Conservation (phyloP, 2,797 vertebrate genomes). For the Chaenodraco wilsoni region DNA sequence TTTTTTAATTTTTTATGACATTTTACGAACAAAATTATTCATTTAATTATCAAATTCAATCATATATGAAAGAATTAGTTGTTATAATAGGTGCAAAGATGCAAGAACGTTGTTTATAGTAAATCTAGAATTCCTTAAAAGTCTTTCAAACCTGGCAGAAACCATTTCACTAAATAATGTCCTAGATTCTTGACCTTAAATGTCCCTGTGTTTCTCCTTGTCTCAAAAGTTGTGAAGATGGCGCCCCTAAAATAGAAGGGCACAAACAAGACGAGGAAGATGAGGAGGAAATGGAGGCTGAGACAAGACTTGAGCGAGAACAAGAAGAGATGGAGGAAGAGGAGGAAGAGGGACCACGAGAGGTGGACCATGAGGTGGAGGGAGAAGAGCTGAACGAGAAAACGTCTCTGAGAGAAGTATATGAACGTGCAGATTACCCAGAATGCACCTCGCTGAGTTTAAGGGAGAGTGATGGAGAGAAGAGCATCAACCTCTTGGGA, state of each 20-base stretch:
- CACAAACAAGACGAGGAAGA: constrained; percentile 18
- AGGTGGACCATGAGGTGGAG: constrained; percentile 10
- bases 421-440: constrained; percentile 31
- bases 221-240: constrained; percentile 55
- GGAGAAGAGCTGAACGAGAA: constrained; percentile 34
- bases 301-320: constrained; percentile 16
- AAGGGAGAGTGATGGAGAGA: constrained; percentile 57
- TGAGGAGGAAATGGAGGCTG: neutral
- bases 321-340: constrained; percentile 9
- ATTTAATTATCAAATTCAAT: no score
- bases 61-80: no score
- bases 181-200: neutral
- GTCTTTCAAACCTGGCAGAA: neutral
- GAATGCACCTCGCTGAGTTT: constrained; percentile 38
- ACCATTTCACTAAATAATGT: neutral
- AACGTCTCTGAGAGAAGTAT: constrained; percentile 33
- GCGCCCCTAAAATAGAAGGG: constrained; percentile 5
- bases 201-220: neutral
- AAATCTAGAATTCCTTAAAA: constrained; percentile 1
- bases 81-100: no score
- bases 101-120: neutral
- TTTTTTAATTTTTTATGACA: no score
- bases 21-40: no score
- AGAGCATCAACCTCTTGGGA: constrained; percentile 55
- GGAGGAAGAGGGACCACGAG: neutral